These are phyloP conservation scores for Crypturellus tataupa DNA, from an alignment of 2,797 vertebrate genomes.

Conservation along the genomic window DNA sequence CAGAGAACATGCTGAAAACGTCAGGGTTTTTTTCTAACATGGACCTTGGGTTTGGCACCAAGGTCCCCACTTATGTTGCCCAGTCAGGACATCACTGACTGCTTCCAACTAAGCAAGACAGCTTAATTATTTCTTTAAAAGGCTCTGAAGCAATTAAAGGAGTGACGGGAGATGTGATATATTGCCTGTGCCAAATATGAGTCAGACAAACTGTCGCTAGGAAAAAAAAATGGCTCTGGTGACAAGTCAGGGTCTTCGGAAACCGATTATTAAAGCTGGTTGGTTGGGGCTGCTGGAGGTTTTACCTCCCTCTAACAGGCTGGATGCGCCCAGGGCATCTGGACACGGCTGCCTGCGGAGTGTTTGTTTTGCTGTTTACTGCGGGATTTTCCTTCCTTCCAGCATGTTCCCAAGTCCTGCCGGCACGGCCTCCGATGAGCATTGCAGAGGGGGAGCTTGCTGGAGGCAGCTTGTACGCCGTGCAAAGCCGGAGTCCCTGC, in stretches of 20 bases:
- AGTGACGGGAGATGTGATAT: slow-evolving; percentile 46
- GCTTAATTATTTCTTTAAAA: slow-evolving; percentile 52
- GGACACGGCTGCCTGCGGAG: too few species aligned
- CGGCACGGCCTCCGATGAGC: not conserved
- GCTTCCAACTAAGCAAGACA: not conserved
- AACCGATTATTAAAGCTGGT: slow-evolving; percentile 36
- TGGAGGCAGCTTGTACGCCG: not conserved
- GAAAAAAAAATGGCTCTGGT: not conserved
- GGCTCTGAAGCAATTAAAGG: slow-evolving; percentile 44
- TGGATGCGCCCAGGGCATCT: not conserved
- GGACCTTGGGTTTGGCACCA: not conserved
- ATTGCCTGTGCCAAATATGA: slow-evolving; percentile 48
- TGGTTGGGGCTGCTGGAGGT: not conserved
- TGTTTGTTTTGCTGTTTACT: not conserved
- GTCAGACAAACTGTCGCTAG: slow-evolving; percentile 41
- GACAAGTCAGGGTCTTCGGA: slow-evolving; percentile 6
- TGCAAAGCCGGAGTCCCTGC: not conserved
- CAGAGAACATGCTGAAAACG: not conserved
- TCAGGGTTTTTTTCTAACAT: not conserved
- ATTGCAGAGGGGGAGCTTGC: not conserved
- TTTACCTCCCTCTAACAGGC: not conserved
- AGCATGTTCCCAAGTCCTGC: not conserved
- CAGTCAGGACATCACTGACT: not conserved
- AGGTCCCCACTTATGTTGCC: too few species aligned
- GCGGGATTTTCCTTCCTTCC: not conserved